Evolutionary conservation across 2,888 invertebrate genomes (phyloP).

Genomic region (Drosophila ezoana): DNA sequence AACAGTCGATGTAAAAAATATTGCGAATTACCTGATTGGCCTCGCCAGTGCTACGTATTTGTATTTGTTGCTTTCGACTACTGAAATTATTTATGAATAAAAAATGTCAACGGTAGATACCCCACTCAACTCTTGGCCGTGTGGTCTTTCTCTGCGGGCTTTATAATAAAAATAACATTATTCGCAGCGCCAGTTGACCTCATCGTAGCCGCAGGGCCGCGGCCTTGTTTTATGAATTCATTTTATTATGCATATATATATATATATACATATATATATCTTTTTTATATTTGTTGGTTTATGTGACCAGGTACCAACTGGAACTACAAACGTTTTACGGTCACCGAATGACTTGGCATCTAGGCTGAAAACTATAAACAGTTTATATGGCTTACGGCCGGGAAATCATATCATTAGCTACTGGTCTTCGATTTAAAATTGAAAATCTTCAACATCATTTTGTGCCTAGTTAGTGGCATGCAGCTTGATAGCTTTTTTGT

Average conservation of each 20-base stretch:
- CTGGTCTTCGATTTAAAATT: constrained; percentile 56
- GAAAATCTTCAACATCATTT: constrained; percentile 61
- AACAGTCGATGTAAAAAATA: constrained; percentile 42
- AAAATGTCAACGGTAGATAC: constrained; percentile 52
- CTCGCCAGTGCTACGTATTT: constrained; percentile 27
- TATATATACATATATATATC: background rate
- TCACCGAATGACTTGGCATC: constrained; percentile 12
- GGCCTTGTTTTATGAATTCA: constrained; percentile 48
- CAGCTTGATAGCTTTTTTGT: constrained; percentile 30
- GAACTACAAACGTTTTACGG: constrained; percentile 44
- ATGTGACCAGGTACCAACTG: constrained; percentile 38
- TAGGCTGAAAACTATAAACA: constrained; percentile 21
- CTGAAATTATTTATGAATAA: constrained; percentile 63
- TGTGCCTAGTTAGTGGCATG: constrained; percentile 40
- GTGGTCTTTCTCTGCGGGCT: constrained; percentile 30
- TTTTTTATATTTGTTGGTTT: constrained; percentile 50
- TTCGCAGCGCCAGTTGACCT: constrained; percentile 31
- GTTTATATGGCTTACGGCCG: constrained; percentile 4
- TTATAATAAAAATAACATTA: constrained; percentile 60
- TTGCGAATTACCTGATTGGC: constrained; percentile 31
- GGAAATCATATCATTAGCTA: constrained; percentile 25
- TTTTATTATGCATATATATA: constrained; percentile 60
- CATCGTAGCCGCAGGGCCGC: constrained; percentile 12
- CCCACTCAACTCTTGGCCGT: background rate
- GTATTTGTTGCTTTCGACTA: constrained; percentile 51